Evolutionary conservation across 37 sponge, comb jelly and placozoan genomes (phyloP), one percentile per base, ranked within the genome.

Genomic region (Ephydatia muelleri): DNA sequence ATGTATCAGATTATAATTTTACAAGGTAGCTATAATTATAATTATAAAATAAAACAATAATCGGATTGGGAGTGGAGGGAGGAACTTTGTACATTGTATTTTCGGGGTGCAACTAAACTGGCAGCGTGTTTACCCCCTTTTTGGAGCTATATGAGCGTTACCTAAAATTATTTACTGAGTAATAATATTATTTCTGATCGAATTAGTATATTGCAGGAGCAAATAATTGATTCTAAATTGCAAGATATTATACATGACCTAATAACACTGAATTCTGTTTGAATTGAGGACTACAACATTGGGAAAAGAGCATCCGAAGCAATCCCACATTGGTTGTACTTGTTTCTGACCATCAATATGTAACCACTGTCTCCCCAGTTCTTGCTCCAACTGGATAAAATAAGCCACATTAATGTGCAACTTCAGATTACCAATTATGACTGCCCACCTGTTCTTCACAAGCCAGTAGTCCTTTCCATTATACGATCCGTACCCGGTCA

Each of bases 381-480:
- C 16, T 57, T 57, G 57, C 57, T 57, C 57, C 57, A 57, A 21
- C 57, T 57, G 57, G 19, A 57, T 57, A 21, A 1, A 57, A n/a
- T n/a, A n/a, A n/a, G n/a, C n/a, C n/a, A n/a, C n/a, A 14, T 57
- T 21, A 57, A 14, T 1, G 0, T 16, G 16, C 16, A 1, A 57
- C 57, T 57, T 1, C 57, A 57, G 9, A 14, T 21, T 3, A 43
- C 6, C 6, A 6, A 57, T 21, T 57, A 19, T 14, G 1, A 57
- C 16, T 19, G 12, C 12, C 25, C 64, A 79, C 80, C 80, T 79
- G 80, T 79, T 79, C 65, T 79, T 79, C 2, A 79, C 80, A 2
- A 79, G 80, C 80, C 80, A 79, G 80, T 79, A 79, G 65, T 79
- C 80, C 27, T 57, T 79, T 1, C 80, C 80, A 57, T 79, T 79